These are phyloP conservation scores for Drosophila albomicans DNA, from an alignment of 1,140 invertebrate genomes.

Conservation along the genomic window DNA sequence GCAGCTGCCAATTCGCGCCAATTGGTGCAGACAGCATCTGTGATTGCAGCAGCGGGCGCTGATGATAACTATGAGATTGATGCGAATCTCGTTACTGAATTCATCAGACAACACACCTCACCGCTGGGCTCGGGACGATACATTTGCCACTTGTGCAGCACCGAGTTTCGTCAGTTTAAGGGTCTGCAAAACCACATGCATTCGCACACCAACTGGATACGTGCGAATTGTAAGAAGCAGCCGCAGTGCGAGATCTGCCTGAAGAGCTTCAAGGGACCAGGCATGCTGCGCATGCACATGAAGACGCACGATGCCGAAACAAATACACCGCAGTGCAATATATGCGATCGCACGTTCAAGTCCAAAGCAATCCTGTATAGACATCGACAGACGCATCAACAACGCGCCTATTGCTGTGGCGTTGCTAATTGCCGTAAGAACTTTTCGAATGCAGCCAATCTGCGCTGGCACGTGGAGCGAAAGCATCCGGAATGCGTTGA, in stretches of 20 bases:
- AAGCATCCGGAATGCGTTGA: constrained; percentile 74
- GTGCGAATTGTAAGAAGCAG: constrained; percentile 88
- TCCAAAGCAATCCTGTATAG: constrained; percentile 87
- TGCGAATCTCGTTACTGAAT: constrained; percentile 79
- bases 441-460: constrained; percentile 73
- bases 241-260: constrained; percentile 87
- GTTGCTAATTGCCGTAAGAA: constrained; percentile 80
- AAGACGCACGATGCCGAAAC: constrained; percentile 87
- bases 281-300: constrained; percentile 88
- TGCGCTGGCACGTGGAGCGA: constrained; percentile 74
- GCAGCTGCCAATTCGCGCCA: constrained; percentile 73
- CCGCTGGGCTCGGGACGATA: constrained; percentile 85
- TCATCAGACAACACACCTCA: constrained; percentile 78
- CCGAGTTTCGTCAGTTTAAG: constrained; percentile 87
- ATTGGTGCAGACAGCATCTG: constrained; percentile 76
- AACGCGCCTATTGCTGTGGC: constrained; percentile 77
- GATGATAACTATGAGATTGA: constrained; percentile 80
- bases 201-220: constrained; percentile 87
- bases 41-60: constrained; percentile 72
- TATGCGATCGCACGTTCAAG: constrained; percentile 86
- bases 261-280: constrained; percentile 87
- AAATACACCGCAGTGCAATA: constrained; percentile 86
- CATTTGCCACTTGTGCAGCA: constrained; percentile 87
- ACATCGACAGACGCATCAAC: constrained; percentile 87
- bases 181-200: constrained; percentile 87